Evolutionary conservation across 1,140 invertebrate species (phyloP).

Genomic region (Coenobita brevimanus): DNA sequence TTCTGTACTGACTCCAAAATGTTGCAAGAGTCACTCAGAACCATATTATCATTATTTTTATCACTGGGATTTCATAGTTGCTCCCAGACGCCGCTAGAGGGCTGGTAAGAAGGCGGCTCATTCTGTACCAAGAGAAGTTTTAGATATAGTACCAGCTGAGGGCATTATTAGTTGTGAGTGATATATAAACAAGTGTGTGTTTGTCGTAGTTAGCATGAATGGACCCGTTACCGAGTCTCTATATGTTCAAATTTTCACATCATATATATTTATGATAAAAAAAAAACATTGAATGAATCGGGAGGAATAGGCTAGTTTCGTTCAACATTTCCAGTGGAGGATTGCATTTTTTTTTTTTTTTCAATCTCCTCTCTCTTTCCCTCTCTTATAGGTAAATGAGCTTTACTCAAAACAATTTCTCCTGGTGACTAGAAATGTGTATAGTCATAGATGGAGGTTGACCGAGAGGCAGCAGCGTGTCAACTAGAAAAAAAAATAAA

Average conservation of each 20-base stretch:
- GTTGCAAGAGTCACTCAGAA: too few relatives aligned
- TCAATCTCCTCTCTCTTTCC: neutral
- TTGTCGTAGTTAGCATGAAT: conserved; percentile 25
- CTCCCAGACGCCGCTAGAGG: too few relatives aligned
- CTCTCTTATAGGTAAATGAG: conserved; percentile 23
- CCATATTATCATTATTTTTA: too few relatives aligned
- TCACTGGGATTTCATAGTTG: too few relatives aligned
- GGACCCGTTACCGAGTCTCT: neutral
- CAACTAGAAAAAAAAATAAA: neutral
- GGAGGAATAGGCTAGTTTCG: neutral
- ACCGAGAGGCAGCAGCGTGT: neutral
- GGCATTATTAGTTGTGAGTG: too few relatives aligned
- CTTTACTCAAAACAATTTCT: conserved; percentile 9
- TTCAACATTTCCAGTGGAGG: neutral
- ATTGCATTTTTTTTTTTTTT: neutral
- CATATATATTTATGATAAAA: too few relatives aligned
- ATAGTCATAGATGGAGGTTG: too few relatives aligned
- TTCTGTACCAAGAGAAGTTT: too few relatives aligned
- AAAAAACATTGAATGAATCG: neutral
- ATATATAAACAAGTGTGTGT: neutral
- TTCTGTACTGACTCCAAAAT: too few relatives aligned
- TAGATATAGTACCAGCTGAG: too few relatives aligned
- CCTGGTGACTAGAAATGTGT: neutral
- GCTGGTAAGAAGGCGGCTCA: too few relatives aligned
- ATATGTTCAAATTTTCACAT: conserved; percentile 26